phyloP scores from a whole-genome alignment of 2,888 invertebrate species.

The Eudemis profundana region DNA sequence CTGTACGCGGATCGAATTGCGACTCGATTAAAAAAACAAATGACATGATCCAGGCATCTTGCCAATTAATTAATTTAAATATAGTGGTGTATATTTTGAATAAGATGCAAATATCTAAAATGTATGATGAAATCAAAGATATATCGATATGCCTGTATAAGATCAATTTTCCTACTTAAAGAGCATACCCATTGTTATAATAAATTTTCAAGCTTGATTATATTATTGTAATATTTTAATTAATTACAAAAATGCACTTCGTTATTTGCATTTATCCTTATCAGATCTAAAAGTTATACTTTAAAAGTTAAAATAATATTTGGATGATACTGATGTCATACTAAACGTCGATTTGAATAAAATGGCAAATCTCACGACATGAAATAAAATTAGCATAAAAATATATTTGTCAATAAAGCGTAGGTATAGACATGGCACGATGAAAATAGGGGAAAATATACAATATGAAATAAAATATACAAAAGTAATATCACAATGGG shows the following conservation, averaged over 20 bases:
- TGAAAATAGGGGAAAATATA: constrained; percentile 44
- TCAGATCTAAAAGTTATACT: constrained; percentile 17
- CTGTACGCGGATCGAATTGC: constrained; percentile 61
- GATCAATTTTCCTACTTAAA: constrained; percentile 50
- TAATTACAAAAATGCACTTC: constrained; percentile 14
- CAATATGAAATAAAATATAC: constrained; percentile 12
- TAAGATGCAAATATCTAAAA: constrained; percentile 24
- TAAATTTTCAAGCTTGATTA: constrained; percentile 56
- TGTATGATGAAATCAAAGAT: constrained; percentile 41
- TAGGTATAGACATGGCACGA: constrained; percentile 54
- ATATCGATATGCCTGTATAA: constrained; percentile 64
- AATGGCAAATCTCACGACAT: background rate
- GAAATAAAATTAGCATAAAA: constrained; percentile 3
- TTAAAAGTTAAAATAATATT: constrained; percentile 17
- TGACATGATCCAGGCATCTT: constrained; percentile 32
- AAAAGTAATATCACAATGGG: constrained; percentile 36
- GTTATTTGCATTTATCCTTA: constrained; percentile 14
- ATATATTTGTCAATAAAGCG: constrained; percentile 45
- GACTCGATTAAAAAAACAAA: constrained; percentile 17
- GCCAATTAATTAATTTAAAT: constrained; percentile 34
- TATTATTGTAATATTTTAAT: constrained; percentile 43
- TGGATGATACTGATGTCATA: constrained; percentile 21
- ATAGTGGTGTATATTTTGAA: constrained; percentile 20
- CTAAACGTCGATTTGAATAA: background rate
- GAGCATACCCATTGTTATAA: constrained; percentile 33